These are phyloP conservation scores for Hylaea fasciaria DNA, from an alignment of 2,888 invertebrate species.

Conservation along the genomic window DNA sequence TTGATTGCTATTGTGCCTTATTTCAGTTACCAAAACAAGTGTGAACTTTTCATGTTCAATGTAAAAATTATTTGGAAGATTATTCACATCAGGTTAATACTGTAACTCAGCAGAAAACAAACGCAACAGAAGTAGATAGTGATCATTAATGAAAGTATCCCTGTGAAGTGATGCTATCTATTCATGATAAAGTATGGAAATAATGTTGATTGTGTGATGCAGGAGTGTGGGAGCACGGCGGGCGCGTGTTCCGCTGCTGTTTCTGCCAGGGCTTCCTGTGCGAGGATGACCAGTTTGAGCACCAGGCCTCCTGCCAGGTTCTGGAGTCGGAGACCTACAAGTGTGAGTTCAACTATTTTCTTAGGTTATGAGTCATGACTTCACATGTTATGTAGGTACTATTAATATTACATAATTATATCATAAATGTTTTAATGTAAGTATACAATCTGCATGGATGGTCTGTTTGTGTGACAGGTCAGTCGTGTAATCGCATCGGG, in stretches of 20 bases:
- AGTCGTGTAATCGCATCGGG: conserved; percentile 97
- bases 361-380: too few species aligned
- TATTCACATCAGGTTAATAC: too few species aligned
- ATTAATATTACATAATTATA: too few species aligned
- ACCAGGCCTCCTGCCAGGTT: conserved; percentile 98
- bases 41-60: too few species aligned
- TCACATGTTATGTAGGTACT: too few species aligned
- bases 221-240: conserved; percentile 98
- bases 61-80: too few species aligned
- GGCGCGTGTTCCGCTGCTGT: conserved; percentile 95
- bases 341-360: conserved; percentile 84
- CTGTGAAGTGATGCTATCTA: too few species aligned
- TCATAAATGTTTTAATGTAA: background rate
- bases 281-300: conserved; percentile 98
- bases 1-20: too few species aligned
- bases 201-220: conserved; percentile 15
- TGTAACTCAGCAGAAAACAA: too few species aligned
- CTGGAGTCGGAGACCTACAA: conserved; percentile 97
- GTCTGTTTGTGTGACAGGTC: conserved; percentile 83
- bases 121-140: too few species aligned
- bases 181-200: background rate
- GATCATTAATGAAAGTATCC: too few species aligned
- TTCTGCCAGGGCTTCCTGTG: conserved; percentile 95
- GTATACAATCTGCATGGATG: background rate
- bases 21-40: too few species aligned